Conservation (phyloP, 2,888 invertebrate genomes). For the Electrophaes corylata region DNA sequence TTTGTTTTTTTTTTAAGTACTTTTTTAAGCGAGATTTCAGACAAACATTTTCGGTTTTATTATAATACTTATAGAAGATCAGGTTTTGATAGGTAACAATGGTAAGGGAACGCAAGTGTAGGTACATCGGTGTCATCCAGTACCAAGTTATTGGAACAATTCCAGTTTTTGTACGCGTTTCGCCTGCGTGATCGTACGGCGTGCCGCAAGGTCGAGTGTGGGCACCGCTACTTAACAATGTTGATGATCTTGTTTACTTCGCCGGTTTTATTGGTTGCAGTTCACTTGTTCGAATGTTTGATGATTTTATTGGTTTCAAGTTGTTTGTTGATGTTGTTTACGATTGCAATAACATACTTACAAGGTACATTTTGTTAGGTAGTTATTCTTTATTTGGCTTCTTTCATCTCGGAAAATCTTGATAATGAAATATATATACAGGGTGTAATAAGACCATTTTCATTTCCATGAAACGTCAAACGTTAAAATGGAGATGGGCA, state of each 20-base stretch:
- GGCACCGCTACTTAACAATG: constrained; percentile 44
- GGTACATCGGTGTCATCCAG: constrained; percentile 45
- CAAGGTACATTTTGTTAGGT: neutral
- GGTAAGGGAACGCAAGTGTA: constrained; percentile 11
- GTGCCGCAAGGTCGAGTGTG: constrained; percentile 64
- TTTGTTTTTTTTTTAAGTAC: too few relatives aligned
- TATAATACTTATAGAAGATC: too few relatives aligned
- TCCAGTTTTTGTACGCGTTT: constrained; percentile 59
- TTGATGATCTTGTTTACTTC: constrained; percentile 30
- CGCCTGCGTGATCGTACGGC: constrained; percentile 58
- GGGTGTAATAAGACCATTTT: too few relatives aligned
- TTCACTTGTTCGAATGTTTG: constrained; percentile 17
- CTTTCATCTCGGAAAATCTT: neutral
- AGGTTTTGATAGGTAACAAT: constrained; percentile 31
- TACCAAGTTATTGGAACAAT: constrained; percentile 53
- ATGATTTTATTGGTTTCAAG: constrained; percentile 14
- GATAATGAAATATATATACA: too few relatives aligned
- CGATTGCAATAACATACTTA: neutral
- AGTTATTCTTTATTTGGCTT: neutral
- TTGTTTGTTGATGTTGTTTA: neutral
- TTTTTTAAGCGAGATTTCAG: too few relatives aligned
- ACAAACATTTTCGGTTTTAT: too few relatives aligned
- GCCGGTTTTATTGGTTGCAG: constrained; percentile 24
- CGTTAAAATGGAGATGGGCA: too few relatives aligned
- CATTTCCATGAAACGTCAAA: too few relatives aligned